Conservation (phyloP, 2,797 vertebrate species). For the Danio choprae region DNA sequence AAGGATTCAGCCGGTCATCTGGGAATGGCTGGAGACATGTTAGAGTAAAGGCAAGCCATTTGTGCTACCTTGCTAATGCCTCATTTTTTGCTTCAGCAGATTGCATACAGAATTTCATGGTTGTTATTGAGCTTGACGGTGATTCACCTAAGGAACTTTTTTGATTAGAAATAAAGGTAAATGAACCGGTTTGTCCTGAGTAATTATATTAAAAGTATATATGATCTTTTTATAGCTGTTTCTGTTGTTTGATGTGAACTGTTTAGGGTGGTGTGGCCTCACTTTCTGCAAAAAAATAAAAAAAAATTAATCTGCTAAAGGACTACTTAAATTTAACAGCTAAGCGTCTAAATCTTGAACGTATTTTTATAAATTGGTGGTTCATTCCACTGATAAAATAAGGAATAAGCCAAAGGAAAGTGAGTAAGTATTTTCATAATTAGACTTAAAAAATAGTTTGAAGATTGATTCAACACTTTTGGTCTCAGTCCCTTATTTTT, state of each 20-base stretch:
- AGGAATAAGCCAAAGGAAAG: no score
- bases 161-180: slow-evolving; percentile 37
- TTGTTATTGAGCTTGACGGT: slow-evolving; percentile 24
- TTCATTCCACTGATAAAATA: no score
- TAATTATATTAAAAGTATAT: background rate
- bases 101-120: background rate
- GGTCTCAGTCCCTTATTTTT: background rate
- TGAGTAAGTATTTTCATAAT: no score
- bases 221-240: background rate
- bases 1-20: slow-evolving; percentile 4
- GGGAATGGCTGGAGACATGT: background rate
- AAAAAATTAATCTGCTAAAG: no score
- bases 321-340: no score
- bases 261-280: background rate
- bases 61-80: background rate
- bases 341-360: no score
- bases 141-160: slow-evolving; percentile 2
- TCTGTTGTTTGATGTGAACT: slow-evolving; percentile 3
- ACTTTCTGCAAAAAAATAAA: no score
- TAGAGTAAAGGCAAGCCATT: slow-evolving; percentile 1
- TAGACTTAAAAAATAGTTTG: background rate
- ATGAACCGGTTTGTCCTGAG: slow-evolving; percentile 18
- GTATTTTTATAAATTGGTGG: no score
- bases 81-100: slow-evolving; percentile 16
- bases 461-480: background rate